These are phyloP conservation scores for Progne subis DNA, from an alignment of 2,113 vertebrate species.

Conservation along the genomic window DNA sequence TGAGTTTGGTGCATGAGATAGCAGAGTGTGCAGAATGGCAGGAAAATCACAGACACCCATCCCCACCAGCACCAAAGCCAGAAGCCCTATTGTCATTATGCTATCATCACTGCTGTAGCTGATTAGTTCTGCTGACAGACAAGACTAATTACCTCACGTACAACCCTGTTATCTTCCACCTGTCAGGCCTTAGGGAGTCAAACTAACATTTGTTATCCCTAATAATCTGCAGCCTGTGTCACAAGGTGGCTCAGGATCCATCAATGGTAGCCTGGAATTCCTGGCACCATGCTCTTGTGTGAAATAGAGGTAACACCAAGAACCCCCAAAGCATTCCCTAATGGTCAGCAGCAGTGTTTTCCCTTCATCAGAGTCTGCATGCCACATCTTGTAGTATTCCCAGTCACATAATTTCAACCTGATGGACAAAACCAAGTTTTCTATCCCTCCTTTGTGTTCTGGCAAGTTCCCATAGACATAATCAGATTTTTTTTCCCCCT, in stretches of 20 bases:
- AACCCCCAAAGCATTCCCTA: rapidly evolving
- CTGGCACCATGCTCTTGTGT: not conserved
- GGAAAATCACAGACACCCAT: not conserved
- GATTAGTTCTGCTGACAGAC: conserved; percentile 3
- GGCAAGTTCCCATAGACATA: not conserved
- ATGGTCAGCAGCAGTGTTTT: not conserved
- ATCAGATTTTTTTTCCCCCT: not conserved
- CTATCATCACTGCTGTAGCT: not conserved
- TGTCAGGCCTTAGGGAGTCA: not conserved
- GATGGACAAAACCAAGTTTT: not conserved
- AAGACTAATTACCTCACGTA: not conserved
- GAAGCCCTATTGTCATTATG: not conserved
- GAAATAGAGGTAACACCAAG: not conserved
- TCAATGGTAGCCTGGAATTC: not conserved
- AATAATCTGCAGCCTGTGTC: not conserved
- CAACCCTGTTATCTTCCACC: not conserved
- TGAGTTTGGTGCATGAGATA: rapidly evolving
- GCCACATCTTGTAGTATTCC: not conserved
- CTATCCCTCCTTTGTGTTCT: not conserved
- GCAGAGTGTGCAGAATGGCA: not conserved
- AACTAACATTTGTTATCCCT: not conserved
- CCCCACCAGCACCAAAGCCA: not conserved
- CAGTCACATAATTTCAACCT: not conserved
- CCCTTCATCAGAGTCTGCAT: not conserved
- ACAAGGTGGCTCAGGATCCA: not conserved